Percentiles rank a stretch among this genome's conserved stretches.
phyloP scores from a whole-genome alignment of 2,888 invertebrate genomes.

The Glaucopsyche alexis region DNA sequence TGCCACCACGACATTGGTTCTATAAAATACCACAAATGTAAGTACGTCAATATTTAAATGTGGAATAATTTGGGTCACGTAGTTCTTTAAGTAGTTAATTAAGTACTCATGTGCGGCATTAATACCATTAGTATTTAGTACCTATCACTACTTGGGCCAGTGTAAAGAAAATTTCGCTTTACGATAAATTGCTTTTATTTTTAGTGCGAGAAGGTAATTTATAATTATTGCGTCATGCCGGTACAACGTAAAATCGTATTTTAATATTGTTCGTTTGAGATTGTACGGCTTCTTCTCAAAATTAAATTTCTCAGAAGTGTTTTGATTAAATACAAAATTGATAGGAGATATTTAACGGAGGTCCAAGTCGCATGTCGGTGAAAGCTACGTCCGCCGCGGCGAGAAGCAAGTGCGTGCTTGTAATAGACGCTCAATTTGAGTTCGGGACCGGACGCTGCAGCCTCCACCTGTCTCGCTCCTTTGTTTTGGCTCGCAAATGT shows the following conservation, averaged over 20 bases:
- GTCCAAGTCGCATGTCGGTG: slow-evolving; percentile 52
- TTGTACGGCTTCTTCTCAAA: not conserved
- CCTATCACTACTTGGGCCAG: not conserved
- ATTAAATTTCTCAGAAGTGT: not conserved
- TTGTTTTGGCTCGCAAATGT: slow-evolving; percentile 77
- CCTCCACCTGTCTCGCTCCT: slow-evolving; percentile 70
- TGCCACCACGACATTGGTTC: not conserved
- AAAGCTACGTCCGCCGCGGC: slow-evolving; percentile 56
- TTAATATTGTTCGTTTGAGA: not conserved
- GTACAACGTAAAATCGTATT: not conserved
- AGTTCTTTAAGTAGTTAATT: not conserved
- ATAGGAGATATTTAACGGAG: slow-evolving; percentile 45
- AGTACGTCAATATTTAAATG: slow-evolving; percentile 13
- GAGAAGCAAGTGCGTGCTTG: slow-evolving; percentile 50
- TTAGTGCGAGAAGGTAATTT: slow-evolving; percentile 6
- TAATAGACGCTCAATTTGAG: slow-evolving; percentile 70
- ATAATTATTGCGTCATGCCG: slow-evolving; percentile 10
- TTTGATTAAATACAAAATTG: not conserved
- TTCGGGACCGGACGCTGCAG: slow-evolving; percentile 56
- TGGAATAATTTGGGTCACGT: slow-evolving; percentile 25
- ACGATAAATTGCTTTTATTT: slow-evolving; percentile 4
- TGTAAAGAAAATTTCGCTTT: not conserved
- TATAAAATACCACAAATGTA: not conserved
- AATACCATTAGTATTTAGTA: not conserved
- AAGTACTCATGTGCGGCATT: slow-evolving; percentile 14